Evolutionary conservation across 1,140 invertebrate species (phyloP), one percentile per base, ranked within the genome.

Genomic region (Akabosia matsudoensis): DNA sequence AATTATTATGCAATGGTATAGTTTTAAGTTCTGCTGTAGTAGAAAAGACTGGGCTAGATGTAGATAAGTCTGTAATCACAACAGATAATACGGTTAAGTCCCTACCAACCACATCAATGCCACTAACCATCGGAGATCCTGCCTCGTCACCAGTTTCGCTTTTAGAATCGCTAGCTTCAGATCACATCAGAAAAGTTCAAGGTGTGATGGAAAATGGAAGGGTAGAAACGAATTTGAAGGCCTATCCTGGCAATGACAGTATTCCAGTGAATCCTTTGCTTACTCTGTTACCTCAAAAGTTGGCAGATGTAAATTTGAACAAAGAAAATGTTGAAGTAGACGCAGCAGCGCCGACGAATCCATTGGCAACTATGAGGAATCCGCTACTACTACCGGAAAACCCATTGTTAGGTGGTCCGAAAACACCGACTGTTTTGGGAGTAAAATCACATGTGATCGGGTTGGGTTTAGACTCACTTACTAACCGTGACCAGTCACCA

Each of bases 31-130:
- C n/a, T n/a, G n/a, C n/a, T 24, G 61, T 67, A 30, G 28, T 4
- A 67, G 61, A 30, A n/a, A 67, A 67, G 61, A 67, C 28, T 67
- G 54, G 54, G 54, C 22, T 22, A 67, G 61, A 13, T 30, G 61
- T 28, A 30, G 24, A 67, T 30, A 67, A 67, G 10, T 30, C 28
- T 31, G 31, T 67, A 2, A 30, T 30, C 10, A 31, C 24, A 13
- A 30, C 61, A 67, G 61, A 30, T 31, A 31, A 30, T 67, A 10
- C 28, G 61, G 30, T 67, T 30, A 67, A 67, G 30, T 22, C 61
- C 16, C 10, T n/a, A 61, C 10, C n/a, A 45, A 10, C 37, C 37
- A 7, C 37, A 18, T 18, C 37, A 18, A 7, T 45, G 7, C 7
- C 37, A 45, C 37, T 18, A 45, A 10, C 37, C 37, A 45, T 45